A percentile compares a stretch with the other conserved stretches of the same genome.
phyloP scores from a whole-genome alignment of 2,888 invertebrate species.

The Melinaea marsaeus region DNA sequence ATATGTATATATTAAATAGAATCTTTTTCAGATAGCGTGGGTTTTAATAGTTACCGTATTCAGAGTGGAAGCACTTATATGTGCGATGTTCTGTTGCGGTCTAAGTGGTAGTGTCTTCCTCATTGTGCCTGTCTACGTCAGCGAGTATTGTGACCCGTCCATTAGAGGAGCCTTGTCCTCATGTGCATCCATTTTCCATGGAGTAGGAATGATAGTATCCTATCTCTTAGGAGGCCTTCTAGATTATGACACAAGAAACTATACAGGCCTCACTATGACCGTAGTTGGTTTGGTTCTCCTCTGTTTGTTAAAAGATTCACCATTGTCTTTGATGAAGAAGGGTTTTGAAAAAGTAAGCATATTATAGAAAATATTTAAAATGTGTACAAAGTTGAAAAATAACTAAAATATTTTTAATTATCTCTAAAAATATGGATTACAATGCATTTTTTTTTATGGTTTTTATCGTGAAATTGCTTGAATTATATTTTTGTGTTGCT shows the following conservation, averaged over 20 bases:
- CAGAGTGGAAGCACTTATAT: conserved; percentile 49
- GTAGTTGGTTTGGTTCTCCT: conserved; percentile 40
- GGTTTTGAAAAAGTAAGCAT: conserved; percentile 30
- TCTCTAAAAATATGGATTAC: no score
- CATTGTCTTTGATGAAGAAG: conserved; percentile 52
- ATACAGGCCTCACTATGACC: conserved; percentile 43
- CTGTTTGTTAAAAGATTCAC: conserved; percentile 50
- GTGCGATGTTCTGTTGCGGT: conserved; percentile 51
- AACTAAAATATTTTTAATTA: no score
- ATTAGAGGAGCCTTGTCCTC: conserved; percentile 58
- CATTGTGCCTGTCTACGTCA: conserved; percentile 49
- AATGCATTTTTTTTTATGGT: no score
- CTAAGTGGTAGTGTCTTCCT: conserved; percentile 46
- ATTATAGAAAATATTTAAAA: no score
- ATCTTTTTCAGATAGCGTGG: conserved; percentile 49
- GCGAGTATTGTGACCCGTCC: conserved; percentile 58
- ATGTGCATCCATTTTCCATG: conserved; percentile 47
- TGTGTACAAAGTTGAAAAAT: no score
- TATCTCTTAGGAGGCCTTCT: conserved; percentile 54
- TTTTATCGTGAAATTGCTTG: no score
- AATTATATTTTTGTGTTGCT: no score
- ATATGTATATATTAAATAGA: background rate
- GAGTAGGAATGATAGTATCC: conserved; percentile 52
- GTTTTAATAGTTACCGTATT: conserved; percentile 40
- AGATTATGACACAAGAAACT: conserved; percentile 48